A percentile compares a stretch with the other conserved stretches of the same genome.
Evolutionary conservation across 1,140 invertebrate species (phyloP).

Genomic region (Hylaeus anthracinus): DNA sequence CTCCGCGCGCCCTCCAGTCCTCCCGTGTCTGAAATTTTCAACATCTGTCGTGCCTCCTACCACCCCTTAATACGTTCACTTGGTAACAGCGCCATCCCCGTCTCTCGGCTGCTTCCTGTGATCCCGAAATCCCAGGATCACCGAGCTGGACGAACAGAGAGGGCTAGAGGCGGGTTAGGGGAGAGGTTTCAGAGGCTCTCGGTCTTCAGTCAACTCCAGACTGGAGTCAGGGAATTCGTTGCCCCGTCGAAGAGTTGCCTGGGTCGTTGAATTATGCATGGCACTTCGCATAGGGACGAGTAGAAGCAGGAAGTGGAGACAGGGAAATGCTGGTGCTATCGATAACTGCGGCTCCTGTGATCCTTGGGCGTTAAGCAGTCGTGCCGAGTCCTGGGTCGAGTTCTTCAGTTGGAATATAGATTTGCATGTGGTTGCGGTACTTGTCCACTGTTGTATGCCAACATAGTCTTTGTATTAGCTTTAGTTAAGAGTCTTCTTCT

Average conservation of each 20-base stretch:
- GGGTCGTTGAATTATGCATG: conserved; percentile 30
- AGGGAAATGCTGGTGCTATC: conserved; percentile 6
- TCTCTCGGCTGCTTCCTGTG: conserved; percentile 57
- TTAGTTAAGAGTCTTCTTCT: too few relatives aligned
- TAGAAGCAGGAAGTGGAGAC: not conserved
- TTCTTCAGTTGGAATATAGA: too few relatives aligned
- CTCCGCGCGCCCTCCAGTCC: conserved; percentile 20
- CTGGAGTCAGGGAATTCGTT: not conserved
- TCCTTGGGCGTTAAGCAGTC: not conserved
- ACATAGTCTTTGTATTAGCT: too few relatives aligned
- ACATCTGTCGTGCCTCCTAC: conserved; percentile 72
- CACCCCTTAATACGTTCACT: conserved; percentile 66
- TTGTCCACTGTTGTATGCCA: too few relatives aligned
- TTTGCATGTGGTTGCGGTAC: too few relatives aligned
- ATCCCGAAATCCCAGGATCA: conserved; percentile 50
- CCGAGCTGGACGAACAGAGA: not conserved
- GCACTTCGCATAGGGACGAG: not conserved
- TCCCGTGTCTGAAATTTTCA: conserved; percentile 67
- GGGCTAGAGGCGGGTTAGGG: not conserved
- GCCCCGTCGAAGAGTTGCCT: not conserved
- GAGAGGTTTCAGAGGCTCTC: not conserved
- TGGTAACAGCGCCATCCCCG: conserved; percentile 70
- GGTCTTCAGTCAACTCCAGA: not conserved
- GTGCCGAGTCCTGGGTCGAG: not conserved
- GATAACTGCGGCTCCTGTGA: not conserved